Evolutionary conservation across 2,888 invertebrate genomes (phyloP).

Genomic region (Biston stratarius): DNA sequence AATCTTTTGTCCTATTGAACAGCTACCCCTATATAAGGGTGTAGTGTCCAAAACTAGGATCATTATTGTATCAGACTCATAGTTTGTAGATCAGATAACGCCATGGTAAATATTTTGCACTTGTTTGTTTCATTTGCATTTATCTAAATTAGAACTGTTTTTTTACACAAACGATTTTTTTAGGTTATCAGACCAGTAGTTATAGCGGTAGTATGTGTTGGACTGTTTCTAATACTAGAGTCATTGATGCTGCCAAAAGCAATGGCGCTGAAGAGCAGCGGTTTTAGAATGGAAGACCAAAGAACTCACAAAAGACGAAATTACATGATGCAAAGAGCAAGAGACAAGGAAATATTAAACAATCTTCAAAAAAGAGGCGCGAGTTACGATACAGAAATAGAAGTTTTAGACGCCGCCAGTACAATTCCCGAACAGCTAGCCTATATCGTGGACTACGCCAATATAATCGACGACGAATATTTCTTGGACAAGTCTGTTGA

Average conservation of each 20-base stretch:
- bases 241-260: slow-evolving; percentile 58
- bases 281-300: slow-evolving; percentile 67
- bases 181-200: slow-evolving; percentile 61
- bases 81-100: slow-evolving; percentile 48
- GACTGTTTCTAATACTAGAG: slow-evolving; percentile 62
- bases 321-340: slow-evolving; percentile 63
- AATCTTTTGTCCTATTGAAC: slow-evolving; percentile 69
- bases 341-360: slow-evolving; percentile 59
- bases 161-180: slow-evolving; percentile 46
- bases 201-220: slow-evolving; percentile 59
- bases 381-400: slow-evolving; percentile 50
- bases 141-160: neutral
- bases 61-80: slow-evolving; percentile 48
- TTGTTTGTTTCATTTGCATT: slow-evolving; percentile 6
- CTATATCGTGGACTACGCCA: slow-evolving; percentile 75
- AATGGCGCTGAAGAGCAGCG: slow-evolving; percentile 62
- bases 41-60: slow-evolving; percentile 45
- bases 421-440: slow-evolving; percentile 66
- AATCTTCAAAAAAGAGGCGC: slow-evolving; percentile 57
- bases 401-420: slow-evolving; percentile 56
- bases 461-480: slow-evolving; percentile 78
- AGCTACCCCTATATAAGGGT: slow-evolving; percentile 69
- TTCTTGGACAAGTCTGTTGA: slow-evolving; percentile 77
- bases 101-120: slow-evolving; percentile 58
- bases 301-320: slow-evolving; percentile 69